A percentile compares a stretch with the other conserved stretches of the same genome.
These are phyloP conservation scores for Stylophora pistillata DNA, from an alignment of 64 coral and sea anemone species.

Conservation along the genomic window DNA sequence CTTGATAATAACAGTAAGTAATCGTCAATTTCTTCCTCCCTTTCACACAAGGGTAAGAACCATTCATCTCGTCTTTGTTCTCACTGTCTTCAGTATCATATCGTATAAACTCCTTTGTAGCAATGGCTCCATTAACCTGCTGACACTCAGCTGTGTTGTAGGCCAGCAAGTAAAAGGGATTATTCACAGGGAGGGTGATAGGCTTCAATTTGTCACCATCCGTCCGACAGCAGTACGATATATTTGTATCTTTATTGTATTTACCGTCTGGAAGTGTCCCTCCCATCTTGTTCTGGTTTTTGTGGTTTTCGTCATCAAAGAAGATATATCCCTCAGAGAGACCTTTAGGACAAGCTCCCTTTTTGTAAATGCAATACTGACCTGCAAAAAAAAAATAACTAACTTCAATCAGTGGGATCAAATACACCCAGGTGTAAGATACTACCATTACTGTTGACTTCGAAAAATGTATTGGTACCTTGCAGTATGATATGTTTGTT, in stretches of 20 bases:
- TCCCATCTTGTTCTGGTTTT: constrained; percentile 34
- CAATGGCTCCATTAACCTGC: constrained; percentile 32
- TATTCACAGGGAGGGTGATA: constrained; percentile 19
- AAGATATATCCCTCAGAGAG: constrained; percentile 27
- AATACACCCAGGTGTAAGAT: too few species aligned
- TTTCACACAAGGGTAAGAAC: background rate
- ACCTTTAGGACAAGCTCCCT: constrained; percentile 24
- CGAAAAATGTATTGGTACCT: too few species aligned
- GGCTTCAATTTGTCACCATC: constrained; percentile 31
- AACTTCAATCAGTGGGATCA: too few species aligned
- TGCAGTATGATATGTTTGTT: too few species aligned
- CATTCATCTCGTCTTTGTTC: background rate
- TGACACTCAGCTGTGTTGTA: constrained; percentile 57
- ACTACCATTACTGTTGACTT: too few species aligned
- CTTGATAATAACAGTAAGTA: constrained; percentile 25
- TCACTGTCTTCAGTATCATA: constrained; percentile 39
- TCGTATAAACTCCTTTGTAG: constrained; percentile 59
- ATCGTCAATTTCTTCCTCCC: background rate
- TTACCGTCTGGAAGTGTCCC: constrained; percentile 32
- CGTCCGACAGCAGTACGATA: constrained; percentile 60
- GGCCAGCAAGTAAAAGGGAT: constrained; percentile 45
- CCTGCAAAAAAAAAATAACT: constrained; percentile 21
- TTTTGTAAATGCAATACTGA: constrained; percentile 70
- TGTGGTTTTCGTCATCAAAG: constrained; percentile 49
- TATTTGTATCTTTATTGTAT: constrained; percentile 7